Evolutionary conservation across 2,113 vertebrate species (phyloP).

Genomic region (Dicaeum eximium): DNA sequence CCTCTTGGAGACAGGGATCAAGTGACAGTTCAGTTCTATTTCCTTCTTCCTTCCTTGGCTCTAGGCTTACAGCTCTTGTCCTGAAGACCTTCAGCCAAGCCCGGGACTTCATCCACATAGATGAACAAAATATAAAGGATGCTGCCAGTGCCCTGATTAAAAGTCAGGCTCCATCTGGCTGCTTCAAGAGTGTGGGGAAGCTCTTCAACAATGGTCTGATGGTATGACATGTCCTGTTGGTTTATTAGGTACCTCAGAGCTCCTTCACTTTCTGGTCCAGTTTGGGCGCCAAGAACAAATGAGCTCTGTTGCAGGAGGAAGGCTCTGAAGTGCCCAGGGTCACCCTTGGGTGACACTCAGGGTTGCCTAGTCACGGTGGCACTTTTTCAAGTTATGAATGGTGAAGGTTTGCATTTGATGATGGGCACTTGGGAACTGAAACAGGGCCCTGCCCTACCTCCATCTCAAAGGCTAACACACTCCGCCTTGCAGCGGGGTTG

Average conservation of each 20-base stretch:
- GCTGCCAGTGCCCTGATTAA: slow-evolving; percentile 43
- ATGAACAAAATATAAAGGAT: slow-evolving; percentile 58
- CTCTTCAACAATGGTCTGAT: slow-evolving; percentile 72
- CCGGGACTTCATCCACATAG: slow-evolving; percentile 58
- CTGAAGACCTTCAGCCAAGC: slow-evolving; percentile 73
- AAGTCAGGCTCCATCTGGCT: slow-evolving; percentile 54
- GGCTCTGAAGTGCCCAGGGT: background rate
- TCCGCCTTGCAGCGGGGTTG: accelerated
- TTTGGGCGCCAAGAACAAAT: background rate
- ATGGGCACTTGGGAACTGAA: background rate
- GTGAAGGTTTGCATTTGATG: background rate
- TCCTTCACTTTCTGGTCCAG: background rate
- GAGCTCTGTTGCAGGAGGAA: background rate
- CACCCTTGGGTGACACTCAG: background rate
- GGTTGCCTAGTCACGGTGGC: background rate
- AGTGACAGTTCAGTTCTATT: background rate
- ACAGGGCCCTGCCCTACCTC: background rate
- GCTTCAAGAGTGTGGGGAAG: slow-evolving; percentile 68
- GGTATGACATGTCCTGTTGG: slow-evolving; percentile 22
- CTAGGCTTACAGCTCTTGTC: slow-evolving; percentile 73
- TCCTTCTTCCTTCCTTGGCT: background rate
- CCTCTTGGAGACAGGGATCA: background rate
- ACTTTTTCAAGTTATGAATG: background rate
- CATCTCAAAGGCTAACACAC: background rate
- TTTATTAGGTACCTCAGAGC: background rate